phyloP scores from a whole-genome alignment of 2,797 vertebrate species.

The Basileuterus tristriatus region DNA sequence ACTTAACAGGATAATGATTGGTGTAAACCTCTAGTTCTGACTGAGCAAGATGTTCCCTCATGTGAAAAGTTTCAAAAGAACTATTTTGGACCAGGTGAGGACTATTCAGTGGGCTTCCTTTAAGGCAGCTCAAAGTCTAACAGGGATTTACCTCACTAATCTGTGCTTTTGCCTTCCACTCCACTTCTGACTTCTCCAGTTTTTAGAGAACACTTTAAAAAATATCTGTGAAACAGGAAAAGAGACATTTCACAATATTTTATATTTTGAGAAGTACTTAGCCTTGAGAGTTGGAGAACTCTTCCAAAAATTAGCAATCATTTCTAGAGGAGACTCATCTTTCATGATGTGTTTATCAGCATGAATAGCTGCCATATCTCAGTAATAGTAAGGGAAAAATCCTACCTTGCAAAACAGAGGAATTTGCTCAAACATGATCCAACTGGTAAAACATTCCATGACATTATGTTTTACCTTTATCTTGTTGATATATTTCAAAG shows the following conservation, averaged over 20 bases:
- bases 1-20: background rate
- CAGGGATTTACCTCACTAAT: background rate
- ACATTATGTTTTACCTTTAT: background rate
- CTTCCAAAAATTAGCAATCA: background rate
- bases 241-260: background rate
- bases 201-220: background rate
- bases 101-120: background rate
- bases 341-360: background rate
- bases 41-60: rapidly evolving
- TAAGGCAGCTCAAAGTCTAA: background rate
- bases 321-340: background rate
- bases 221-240: background rate
- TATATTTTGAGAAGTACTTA: background rate
- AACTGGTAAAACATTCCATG: background rate
- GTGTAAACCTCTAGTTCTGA: background rate
- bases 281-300: background rate
- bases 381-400: background rate
- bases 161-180: background rate
- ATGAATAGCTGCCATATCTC: background rate
- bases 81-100: background rate
- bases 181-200: background rate
- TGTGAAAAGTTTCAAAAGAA: background rate
- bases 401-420: background rate
- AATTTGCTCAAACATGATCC: background rate
- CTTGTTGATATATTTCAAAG: background rate